Base-by-base conservation (phyloP, 2,888 invertebrate species). In the Artemia sinica region DNA sequence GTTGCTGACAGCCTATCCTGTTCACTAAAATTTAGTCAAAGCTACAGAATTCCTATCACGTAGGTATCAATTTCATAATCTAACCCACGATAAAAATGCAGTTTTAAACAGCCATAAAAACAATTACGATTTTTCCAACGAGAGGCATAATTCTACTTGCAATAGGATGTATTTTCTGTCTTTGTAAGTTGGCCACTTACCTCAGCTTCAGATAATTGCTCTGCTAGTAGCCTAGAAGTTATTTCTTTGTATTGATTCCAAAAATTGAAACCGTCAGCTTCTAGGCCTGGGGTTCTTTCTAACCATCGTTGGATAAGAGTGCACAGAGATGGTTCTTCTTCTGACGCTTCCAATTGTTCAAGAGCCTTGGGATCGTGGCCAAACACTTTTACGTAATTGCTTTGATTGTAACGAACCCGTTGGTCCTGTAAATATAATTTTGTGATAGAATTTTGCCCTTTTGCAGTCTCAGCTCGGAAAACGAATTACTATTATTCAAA, bases 381-480 rank as follows among this genome's bases (percentile, higher is more conserved):
- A 74, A 94, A 95, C 1, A 90, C 92, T 14, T 85, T 84, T 71
- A 86, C 84, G 79, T 97, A 97, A 73, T 82, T 79, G 74, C 87
- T 87, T 77, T 93, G 91, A 77, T 94, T 95, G 79, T 95, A 96
- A 75, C 90, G 88, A 0, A 94, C 91, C 1, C 97, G 84, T 72
- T 90, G 84, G 69, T 92, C 91, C 77, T 88, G 84, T 41, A 41
- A 41, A 41, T 41, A 2, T 2, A 41, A 41, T 5, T 41, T 1
- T 2, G 41, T 41, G 41, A 41, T 41, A 41, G 6, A 41, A 41
- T 41, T 41, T 41, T 41, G 41, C 41, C 0, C 41, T 41, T 41
- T 5, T 41, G 41, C 41, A 41, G 41, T 41, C 6, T 41, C 41
- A 41, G 41, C 41, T 41, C 41, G 41, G 6, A 6, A 41, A 41